Conservation (phyloP, 2,888 invertebrate species). For the Biston betularia region DNA sequence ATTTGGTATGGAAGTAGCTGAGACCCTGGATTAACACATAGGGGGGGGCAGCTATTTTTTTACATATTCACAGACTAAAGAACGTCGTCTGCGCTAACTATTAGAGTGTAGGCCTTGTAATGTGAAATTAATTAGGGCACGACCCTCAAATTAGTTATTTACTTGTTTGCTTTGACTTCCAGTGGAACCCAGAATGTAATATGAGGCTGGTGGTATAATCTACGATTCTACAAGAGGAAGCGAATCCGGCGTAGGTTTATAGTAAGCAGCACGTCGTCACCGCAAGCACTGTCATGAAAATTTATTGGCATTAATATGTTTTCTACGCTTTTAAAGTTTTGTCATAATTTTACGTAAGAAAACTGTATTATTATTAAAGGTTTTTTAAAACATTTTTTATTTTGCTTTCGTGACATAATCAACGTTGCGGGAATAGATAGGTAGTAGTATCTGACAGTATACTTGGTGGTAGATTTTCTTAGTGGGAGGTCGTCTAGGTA, state of each 20-base stretch:
- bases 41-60: too few species aligned
- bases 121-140: conserved; percentile 34
- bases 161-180: conserved; percentile 33
- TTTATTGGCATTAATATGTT: not conserved
- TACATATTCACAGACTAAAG: not conserved
- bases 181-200: conserved; percentile 15
- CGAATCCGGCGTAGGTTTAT: conserved; percentile 1
- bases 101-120: conserved; percentile 23
- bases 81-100: not conserved
- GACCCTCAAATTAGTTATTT: conserved; percentile 34
- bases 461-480: too few species aligned
- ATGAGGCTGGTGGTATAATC: conserved; percentile 18
- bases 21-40: too few species aligned
- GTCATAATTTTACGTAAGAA: too few species aligned
- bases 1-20: too few species aligned
- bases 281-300: not conserved
- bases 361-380: too few species aligned
- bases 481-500: too few species aligned
- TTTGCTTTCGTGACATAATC: too few species aligned
- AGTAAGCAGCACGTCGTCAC: not conserved
- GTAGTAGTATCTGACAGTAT: too few species aligned
- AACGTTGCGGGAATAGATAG: too few species aligned
- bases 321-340: too few species aligned
- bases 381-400: too few species aligned
- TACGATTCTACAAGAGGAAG: conserved; percentile 5